Evolutionary conservation across 1,140 invertebrate genomes (phyloP), one percentile per base, ranked within the genome.

Genomic region (Magallana ariakensis): DNA sequence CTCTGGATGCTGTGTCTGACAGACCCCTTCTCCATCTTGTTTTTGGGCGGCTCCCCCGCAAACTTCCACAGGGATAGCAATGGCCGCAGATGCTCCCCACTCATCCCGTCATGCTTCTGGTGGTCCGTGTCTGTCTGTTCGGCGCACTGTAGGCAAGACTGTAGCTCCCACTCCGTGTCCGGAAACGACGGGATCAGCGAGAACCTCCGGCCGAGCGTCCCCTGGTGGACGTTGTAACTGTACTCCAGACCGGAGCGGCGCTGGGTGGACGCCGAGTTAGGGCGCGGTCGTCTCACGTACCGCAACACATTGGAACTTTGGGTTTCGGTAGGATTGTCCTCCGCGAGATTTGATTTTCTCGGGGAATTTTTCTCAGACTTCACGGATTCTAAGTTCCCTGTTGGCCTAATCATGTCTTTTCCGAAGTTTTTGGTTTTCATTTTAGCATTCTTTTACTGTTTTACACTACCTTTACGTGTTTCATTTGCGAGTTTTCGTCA

Each of bases 31-130:
- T 22, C 66, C 15, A 13, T 1, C 2, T 11, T 26, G 22, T 19
- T 75, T 26, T 75, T 75, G 33, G 33, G 33, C 33, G 22, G 19
- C 9, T 75, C 66, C 9, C 66, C 66, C 13, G 66, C 66, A 75
- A 75, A 75, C 22, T 75, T 75, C 66, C 66, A 75, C 11, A 75
- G 22, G 33, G 66, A 75, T 19, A 75, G 26, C 66, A 75, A 11
- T 4, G 66, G 22, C 1, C 66, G 66, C 22, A 75, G 66, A 13
- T 75, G 7, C 22, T 75, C 66, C 22, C 66, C 66, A 11, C 22
- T 75, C 13, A 75, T 75, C 22, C 66, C 66, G 9, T 75, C 66
- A 75, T 75, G 66, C 66, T 75, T 75, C 33, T 11, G 9, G 19
- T 75, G 9, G 22, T 4, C 22, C 10, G 22, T 26, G 66, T 75